A percentile compares a stretch with the other conserved stretches of the same genome.
These are phyloP conservation scores for Chrysolina haemoptera DNA, from an alignment of 2,888 invertebrate genomes.

Conservation along the genomic window DNA sequence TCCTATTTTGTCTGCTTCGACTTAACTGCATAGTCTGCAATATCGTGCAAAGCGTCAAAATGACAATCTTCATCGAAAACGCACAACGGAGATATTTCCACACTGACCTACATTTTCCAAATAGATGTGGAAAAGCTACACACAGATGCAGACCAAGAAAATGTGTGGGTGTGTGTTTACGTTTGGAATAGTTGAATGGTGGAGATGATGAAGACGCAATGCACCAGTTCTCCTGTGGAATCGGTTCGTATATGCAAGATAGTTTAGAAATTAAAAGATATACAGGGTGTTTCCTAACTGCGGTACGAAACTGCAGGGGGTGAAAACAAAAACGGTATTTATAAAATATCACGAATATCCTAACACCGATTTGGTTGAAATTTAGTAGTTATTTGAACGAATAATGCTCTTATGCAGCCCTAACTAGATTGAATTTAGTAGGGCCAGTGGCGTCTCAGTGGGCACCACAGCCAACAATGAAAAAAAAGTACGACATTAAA, in stretches of 20 bases:
- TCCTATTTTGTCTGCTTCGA: not conserved
- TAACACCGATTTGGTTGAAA: too few relatives aligned
- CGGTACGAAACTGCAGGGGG: too few relatives aligned
- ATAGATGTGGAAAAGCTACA: constrained; percentile 1
- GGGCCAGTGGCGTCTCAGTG: too few relatives aligned
- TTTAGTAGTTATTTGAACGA: too few relatives aligned
- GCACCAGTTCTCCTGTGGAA: not conserved
- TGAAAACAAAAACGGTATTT: too few relatives aligned
- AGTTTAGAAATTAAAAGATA: too few relatives aligned
- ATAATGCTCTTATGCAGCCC: too few relatives aligned
- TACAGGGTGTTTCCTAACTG: too few relatives aligned
- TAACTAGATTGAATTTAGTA: too few relatives aligned
- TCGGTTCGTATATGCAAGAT: not conserved
- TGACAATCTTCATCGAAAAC: not conserved
- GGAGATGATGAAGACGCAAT: not conserved
- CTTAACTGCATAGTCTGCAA: not conserved
- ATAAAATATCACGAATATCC: too few relatives aligned
- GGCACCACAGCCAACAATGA: too few relatives aligned
- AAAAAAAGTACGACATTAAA: too few relatives aligned
- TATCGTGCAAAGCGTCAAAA: constrained; percentile 17
- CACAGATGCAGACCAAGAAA: constrained; percentile 2
- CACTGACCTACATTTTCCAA: constrained; percentile 36
- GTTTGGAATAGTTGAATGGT: constrained; percentile 5
- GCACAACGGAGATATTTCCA: constrained; percentile 17
- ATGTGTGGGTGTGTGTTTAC: constrained; percentile 35